phyloP scores from a whole-genome alignment of 2,113 vertebrate species.

The chimpanzee (Pan troglodytes) region DNA sequence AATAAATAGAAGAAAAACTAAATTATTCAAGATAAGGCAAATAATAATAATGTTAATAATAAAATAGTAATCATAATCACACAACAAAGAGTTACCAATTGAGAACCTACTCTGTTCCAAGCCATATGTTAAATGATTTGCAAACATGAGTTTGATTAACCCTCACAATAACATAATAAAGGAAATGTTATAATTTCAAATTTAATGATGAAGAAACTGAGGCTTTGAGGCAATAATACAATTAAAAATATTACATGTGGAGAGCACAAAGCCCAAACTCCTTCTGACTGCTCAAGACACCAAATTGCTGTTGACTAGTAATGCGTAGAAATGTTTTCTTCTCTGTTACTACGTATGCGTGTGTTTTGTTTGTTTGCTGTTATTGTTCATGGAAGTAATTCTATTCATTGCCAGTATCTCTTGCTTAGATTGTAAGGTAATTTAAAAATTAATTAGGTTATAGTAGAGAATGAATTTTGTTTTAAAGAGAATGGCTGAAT shows the following conservation, averaged over 20 bases:
- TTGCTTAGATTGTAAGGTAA: neutral
- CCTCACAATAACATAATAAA: neutral
- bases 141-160: neutral
- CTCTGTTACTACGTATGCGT: neutral
- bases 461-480: neutral
- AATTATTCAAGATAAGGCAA: neutral
- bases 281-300: neutral
- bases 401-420: neutral
- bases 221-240: neutral
- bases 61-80: neutral
- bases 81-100: neutral
- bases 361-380: neutral
- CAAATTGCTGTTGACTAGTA: neutral
- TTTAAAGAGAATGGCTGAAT: neutral
- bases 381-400: neutral
- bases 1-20: constrained; percentile 44
- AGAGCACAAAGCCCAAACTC: neutral
- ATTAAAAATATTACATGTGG: neutral
- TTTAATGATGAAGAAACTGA: neutral
- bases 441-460: neutral
- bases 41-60: neutral
- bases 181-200: neutral
- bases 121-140: neutral
- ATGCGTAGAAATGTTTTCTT: neutral
- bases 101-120: neutral